Evolutionary conservation across 2,113 vertebrate species (phyloP).

Genomic region (Seriola dumerili): DNA sequence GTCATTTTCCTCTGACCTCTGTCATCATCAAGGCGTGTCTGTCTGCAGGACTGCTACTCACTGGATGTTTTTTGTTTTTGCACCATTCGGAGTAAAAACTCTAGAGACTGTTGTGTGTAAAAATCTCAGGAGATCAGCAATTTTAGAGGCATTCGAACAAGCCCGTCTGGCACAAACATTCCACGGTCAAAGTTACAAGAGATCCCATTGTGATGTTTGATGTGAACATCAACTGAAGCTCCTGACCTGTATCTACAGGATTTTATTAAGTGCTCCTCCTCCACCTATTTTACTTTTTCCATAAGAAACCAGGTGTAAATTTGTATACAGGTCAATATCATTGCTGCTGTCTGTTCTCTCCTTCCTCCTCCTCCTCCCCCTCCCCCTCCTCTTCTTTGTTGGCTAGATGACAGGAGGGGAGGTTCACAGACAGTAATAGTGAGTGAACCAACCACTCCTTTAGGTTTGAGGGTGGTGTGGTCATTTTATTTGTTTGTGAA

Average conservation of each 20-base stretch:
- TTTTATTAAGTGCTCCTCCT: not conserved
- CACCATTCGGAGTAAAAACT: too few relatives aligned
- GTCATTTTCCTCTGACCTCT: not conserved
- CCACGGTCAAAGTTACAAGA: too few relatives aligned
- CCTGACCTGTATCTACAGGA: too few relatives aligned
- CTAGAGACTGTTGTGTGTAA: not conserved
- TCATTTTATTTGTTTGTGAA: conserved; percentile 24
- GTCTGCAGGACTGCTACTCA: not conserved
- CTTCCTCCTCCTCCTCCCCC: not conserved
- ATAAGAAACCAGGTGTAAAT: not conserved
- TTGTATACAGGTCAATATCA: not conserved
- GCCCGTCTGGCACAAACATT: too few relatives aligned
- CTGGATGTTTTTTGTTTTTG: not conserved
- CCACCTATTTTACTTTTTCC: not conserved
- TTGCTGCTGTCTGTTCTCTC: not conserved
- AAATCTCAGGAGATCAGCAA: not conserved
- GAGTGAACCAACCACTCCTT: conserved; percentile 7
- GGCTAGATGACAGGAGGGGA: not conserved
- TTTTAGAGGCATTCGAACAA: too few relatives aligned
- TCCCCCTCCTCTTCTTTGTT: not conserved
- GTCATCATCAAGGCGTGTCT: not conserved
- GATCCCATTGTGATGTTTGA: too few relatives aligned
- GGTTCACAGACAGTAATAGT: not conserved
- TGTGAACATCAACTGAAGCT: too few relatives aligned
- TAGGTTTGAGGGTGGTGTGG: not conserved